These are phyloP conservation scores for Orchesellides sinensis DNA, from an alignment of 2,888 invertebrate genomes.

Conservation along the genomic window DNA sequence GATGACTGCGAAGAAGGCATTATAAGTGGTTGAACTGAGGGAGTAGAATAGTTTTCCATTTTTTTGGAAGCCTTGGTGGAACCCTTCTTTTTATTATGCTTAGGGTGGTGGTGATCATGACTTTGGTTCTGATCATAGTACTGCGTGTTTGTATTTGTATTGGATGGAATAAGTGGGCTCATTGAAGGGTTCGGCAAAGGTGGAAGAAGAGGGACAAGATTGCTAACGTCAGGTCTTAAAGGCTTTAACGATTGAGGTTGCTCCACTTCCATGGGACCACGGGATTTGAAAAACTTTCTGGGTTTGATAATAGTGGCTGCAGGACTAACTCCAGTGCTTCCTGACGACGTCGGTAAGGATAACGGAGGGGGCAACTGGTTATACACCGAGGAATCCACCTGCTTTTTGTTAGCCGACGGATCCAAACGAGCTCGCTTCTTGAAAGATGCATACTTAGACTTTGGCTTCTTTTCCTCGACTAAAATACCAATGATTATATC, in stretches of 20 bases:
- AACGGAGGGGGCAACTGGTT: conserved; percentile 10
- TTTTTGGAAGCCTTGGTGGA: conserved; percentile 31
- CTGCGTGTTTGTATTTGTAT: conserved; percentile 61
- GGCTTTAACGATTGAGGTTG: conserved; percentile 33
- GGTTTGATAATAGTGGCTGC: conserved; percentile 81
- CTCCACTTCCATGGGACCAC: conserved; percentile 71
- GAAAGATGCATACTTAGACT: conserved; percentile 66
- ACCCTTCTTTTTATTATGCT: conserved; percentile 31
- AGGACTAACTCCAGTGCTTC: conserved; percentile 20
- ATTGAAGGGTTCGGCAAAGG: conserved; percentile 35
- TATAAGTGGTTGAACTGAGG: conserved; percentile 11
- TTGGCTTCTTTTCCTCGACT: conserved; percentile 61
- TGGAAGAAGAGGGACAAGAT: conserved; percentile 38
- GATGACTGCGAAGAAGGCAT: not conserved
- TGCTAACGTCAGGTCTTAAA: conserved; percentile 37
- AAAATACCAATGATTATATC: not conserved
- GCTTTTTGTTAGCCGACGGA: conserved; percentile 34
- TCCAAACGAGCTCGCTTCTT: conserved; percentile 69
- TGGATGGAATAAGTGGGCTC: conserved; percentile 58
- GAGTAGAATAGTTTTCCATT: conserved; percentile 60
- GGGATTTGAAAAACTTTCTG: conserved; percentile 92
- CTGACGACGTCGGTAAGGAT: not conserved
- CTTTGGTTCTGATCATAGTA: conserved; percentile 47
- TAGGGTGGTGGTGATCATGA: conserved; percentile 27
- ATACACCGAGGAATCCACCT: conserved; percentile 76